Evolutionary conservation across 2,888 invertebrate species (phyloP).

Genomic region (Drosophila cyrtoloma): DNA sequence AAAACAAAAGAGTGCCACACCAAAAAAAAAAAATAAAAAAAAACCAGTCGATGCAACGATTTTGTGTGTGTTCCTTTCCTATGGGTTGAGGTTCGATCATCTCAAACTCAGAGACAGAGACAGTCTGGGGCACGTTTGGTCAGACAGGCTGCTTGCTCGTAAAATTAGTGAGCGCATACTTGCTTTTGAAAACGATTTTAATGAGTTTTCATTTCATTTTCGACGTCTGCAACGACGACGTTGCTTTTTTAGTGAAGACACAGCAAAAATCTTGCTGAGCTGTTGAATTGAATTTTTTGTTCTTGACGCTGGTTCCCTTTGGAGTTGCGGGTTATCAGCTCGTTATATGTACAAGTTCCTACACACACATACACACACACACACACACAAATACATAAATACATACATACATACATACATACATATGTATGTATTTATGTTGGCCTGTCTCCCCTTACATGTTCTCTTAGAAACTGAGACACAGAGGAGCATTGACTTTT

Average conservation of each 20-base stretch:
- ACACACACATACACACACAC: slow-evolving; percentile 21
- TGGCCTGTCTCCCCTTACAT: slow-evolving; percentile 63
- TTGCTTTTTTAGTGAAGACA: slow-evolving; percentile 23
- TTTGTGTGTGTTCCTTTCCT: slow-evolving; percentile 37
- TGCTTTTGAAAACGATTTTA: slow-evolving; percentile 65
- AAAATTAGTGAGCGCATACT: slow-evolving; percentile 55
- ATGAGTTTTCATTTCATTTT: slow-evolving; percentile 74
- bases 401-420: neutral
- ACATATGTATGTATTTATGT: slow-evolving; percentile 23
- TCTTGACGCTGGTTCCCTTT: slow-evolving; percentile 44
- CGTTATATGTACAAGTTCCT: slow-evolving; percentile 36
- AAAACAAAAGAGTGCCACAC: slow-evolving; percentile 24
- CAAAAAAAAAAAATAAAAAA: neutral
- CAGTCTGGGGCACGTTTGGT: slow-evolving; percentile 30
- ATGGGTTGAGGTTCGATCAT: slow-evolving; percentile 50
- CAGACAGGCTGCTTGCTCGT: slow-evolving; percentile 54
- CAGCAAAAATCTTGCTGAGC: slow-evolving; percentile 70
- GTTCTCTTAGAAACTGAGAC: slow-evolving; percentile 66
- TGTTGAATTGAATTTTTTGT: slow-evolving; percentile 29
- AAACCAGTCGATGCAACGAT: slow-evolving; percentile 60
- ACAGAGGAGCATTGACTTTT: slow-evolving; percentile 58
- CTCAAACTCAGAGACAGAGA: slow-evolving; percentile 24
- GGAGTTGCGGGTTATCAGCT: slow-evolving; percentile 72
- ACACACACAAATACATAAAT: neutral
- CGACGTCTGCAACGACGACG: slow-evolving; percentile 34